Conservation (phyloP, 2,888 invertebrate genomes). For the Stegana nigrithorax region DNA sequence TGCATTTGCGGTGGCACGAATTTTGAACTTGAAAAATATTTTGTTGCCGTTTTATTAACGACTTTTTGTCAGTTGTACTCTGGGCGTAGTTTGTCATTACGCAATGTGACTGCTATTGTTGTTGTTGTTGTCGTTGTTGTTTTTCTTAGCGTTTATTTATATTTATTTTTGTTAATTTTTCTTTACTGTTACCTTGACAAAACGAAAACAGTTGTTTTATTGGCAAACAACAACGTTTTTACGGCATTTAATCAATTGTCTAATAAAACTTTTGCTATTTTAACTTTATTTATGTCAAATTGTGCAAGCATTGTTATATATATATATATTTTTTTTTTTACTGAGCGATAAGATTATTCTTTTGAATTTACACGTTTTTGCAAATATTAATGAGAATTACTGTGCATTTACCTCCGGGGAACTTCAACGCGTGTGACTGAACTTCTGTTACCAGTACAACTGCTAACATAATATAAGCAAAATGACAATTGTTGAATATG, state of each 20-base stretch:
- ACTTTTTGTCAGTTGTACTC: too few relatives aligned
- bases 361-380: background rate
- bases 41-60: background rate
- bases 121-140: too few relatives aligned
- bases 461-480: background rate
- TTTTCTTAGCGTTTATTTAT: background rate
- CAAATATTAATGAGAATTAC: background rate
- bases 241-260: background rate
- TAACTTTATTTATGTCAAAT: background rate
- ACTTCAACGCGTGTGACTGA: background rate
- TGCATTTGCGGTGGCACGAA: background rate
- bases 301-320: background rate
- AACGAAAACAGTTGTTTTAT: background rate
- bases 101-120: background rate
- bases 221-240: background rate
- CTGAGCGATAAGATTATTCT: background rate
- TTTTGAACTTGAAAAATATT: slow-evolving; percentile 10
- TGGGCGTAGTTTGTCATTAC: background rate
- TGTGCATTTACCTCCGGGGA: background rate
- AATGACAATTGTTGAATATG: background rate
- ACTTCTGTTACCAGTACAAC: background rate
- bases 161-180: background rate
- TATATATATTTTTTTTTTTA: background rate
- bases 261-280: background rate
- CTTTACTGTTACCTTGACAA: background rate